A percentile compares a stretch with the other conserved stretches of the same genome.
Conservation (phyloP, 2,797 vertebrate species). For the Anolis apletophallus region DNA sequence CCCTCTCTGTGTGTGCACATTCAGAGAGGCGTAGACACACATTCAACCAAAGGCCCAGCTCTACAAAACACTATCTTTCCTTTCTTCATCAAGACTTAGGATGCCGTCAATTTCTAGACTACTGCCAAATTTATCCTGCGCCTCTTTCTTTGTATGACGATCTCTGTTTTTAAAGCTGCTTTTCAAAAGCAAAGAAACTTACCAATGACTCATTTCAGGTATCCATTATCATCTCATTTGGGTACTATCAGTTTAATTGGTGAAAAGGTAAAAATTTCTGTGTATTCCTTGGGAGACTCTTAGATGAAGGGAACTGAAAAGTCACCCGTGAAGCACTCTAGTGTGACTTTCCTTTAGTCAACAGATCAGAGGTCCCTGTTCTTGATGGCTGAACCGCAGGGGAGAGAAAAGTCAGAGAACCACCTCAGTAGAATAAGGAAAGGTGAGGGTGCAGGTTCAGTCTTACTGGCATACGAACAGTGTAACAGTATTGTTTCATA, state of each 20-base stretch:
- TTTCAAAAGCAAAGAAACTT: constrained; percentile 15
- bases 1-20: not conserved
- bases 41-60: not conserved
- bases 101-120: constrained; percentile 5
- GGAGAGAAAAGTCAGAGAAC: not conserved
- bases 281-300: not conserved
- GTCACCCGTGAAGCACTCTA: not conserved
- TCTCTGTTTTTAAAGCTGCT: not conserved
- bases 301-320: not conserved
- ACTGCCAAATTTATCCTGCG: not conserved
- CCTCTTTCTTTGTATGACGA: constrained; percentile 3
- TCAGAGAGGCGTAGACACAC: not conserved
- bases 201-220: constrained; percentile 7
- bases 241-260: not conserved
- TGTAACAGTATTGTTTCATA: not conserved
- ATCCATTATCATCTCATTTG: constrained; percentile 1
- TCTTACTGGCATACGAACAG: not conserved
- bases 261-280: constrained; percentile 11
- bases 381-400: not conserved
- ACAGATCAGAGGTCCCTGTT: too few species aligned
- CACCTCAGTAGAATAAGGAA: not conserved
- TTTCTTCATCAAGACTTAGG: constrained; percentile 8
- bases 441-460: not conserved
- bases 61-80: not conserved
- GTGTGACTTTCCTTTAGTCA: not conserved